Conservation (phyloP, 2,888 invertebrate genomes). For the Sthenelais limicola region DNA sequence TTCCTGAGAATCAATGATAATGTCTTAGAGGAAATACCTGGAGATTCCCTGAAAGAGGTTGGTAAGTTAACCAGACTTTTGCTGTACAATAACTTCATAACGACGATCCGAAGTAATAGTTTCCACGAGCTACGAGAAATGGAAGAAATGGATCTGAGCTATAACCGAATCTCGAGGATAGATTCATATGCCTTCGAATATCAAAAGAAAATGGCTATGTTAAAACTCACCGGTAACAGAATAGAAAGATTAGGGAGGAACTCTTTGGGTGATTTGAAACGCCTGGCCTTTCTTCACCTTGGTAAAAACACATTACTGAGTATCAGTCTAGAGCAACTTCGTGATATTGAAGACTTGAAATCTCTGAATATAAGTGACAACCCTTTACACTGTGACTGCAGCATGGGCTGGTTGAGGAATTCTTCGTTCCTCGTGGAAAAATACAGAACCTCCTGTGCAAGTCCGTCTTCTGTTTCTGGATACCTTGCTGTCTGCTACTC, state of each 20-base stretch:
- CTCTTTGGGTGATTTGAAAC: constrained; percentile 16
- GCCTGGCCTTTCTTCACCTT: constrained; percentile 13
- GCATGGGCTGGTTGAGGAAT: constrained; percentile 35
- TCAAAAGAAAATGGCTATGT: constrained; percentile 28
- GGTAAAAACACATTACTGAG: constrained; percentile 14
- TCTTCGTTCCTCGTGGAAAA: constrained; percentile 11
- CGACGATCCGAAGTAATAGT: constrained; percentile 8
- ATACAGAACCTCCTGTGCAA: constrained; percentile 18
- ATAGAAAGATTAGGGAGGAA: constrained; percentile 1
- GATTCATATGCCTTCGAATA: constrained; percentile 22
- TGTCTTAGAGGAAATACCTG: background rate
- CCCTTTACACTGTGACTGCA: constrained; percentile 35
- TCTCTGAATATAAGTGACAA: constrained; percentile 30
- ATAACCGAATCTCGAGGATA: constrained; percentile 18
- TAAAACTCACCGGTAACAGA: constrained; percentile 14
- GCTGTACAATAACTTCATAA: constrained; percentile 25
- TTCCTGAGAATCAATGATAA: constrained; percentile 31
- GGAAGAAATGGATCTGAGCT: constrained; percentile 33
- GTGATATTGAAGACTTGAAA: constrained; percentile 18
- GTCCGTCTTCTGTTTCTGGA: background rate
- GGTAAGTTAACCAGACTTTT: constrained; percentile 11
- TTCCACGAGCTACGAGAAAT: constrained; percentile 30
- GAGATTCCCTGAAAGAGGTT: constrained; percentile 9
- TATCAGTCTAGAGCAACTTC: background rate
- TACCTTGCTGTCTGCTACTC: constrained; percentile 32